These are phyloP conservation scores for Bos indicus DNA, from an alignment of 2,113 vertebrate species.

Conservation along the genomic window DNA sequence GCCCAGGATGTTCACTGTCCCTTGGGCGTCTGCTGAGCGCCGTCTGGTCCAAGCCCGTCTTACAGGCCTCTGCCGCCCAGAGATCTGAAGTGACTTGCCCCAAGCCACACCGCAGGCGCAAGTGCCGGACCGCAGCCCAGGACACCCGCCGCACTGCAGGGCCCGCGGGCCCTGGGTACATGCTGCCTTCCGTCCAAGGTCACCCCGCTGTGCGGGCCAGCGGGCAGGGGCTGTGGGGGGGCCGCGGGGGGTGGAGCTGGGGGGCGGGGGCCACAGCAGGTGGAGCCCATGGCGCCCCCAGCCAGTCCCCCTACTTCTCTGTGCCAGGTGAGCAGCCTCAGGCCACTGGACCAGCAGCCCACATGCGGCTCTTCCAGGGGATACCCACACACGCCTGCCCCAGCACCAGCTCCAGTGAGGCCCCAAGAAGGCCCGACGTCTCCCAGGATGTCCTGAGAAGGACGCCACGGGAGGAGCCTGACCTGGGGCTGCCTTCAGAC, in stretches of 20 bases:
- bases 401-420: background rate
- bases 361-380: background rate
- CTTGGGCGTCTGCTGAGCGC: background rate
- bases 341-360: background rate
- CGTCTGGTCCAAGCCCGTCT: background rate
- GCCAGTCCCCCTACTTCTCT: background rate
- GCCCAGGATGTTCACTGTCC: background rate
- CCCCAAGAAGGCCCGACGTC: background rate
- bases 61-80: background rate
- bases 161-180: background rate
- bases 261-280: fast-evolving
- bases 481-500: background rate
- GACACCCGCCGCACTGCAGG: background rate
- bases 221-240: background rate
- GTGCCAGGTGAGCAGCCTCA: background rate
- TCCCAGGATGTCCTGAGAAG: background rate
- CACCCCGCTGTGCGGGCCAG: fast-evolving
- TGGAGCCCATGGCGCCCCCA: no score
- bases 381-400: background rate
- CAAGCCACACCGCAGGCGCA: background rate
- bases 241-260: no score
- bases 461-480: background rate
- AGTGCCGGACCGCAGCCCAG: background rate
- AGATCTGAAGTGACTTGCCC: background rate
- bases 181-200: background rate